These are phyloP conservation scores for Psilopsiagon aymara DNA, from an alignment of 2,113 vertebrate genomes.

Conservation along the genomic window DNA sequence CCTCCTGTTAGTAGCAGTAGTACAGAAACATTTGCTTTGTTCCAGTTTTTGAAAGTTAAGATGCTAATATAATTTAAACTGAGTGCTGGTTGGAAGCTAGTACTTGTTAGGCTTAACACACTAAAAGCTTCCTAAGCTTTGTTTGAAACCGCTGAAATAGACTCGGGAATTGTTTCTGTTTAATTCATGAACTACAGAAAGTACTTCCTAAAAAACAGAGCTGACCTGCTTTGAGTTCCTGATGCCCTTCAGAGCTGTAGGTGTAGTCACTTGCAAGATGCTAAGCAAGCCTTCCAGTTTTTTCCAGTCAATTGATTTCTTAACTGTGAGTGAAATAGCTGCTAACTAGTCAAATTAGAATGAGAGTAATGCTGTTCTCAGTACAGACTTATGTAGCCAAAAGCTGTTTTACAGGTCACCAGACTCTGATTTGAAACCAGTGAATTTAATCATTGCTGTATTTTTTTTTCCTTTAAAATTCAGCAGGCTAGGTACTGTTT, in stretches of 20 bases:
- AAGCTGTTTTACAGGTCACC: not conserved
- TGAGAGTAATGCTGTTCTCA: not conserved
- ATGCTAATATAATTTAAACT: not conserved
- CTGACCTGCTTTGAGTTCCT: not conserved
- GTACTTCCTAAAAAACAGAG: not conserved
- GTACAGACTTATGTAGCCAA: not conserved
- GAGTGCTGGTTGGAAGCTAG: not conserved
- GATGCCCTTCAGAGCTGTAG: not conserved
- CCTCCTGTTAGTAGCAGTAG: not conserved
- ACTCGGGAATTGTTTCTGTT: not conserved
- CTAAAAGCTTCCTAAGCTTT: not conserved
- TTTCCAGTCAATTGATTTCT: not conserved
- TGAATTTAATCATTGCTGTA: not conserved
- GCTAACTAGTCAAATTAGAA: not conserved
- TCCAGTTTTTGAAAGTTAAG: not conserved
- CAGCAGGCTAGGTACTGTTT: not conserved
- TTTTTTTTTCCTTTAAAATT: not conserved
- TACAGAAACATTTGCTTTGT: not conserved
- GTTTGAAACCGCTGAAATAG: not conserved
- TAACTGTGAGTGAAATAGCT: not conserved
- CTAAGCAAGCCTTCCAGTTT: not conserved
- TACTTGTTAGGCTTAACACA: not conserved
- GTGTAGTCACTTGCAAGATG: not conserved
- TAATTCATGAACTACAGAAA: not conserved
- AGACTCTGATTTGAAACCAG: not conserved